phyloP scores from a whole-genome alignment of 2,113 vertebrate genomes.

The Thryonomys swinderianus region DNA sequence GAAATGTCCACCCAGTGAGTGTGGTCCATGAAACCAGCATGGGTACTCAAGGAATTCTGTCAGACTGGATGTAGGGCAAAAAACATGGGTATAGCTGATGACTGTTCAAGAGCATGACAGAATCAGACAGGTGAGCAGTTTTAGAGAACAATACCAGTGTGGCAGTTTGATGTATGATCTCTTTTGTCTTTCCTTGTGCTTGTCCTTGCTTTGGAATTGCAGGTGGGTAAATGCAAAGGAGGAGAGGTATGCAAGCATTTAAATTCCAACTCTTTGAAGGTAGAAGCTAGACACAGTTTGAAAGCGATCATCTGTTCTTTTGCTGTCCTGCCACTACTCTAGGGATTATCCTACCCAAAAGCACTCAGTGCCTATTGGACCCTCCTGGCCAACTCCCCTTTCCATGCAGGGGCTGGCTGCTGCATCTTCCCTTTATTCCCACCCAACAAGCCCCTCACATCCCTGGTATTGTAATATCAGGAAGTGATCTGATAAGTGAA shows the following conservation, averaged over 20 bases:
- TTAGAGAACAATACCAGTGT: background rate
- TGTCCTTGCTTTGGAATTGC: background rate
- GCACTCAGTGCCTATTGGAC: background rate
- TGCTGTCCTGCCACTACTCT: background rate
- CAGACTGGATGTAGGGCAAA: background rate
- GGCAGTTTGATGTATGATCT: background rate
- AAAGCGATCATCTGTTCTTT: background rate
- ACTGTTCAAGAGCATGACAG: background rate
- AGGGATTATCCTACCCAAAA: background rate
- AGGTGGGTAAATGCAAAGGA: background rate
- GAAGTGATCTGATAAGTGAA: background rate
- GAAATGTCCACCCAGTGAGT: background rate
- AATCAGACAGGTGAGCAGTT: background rate
- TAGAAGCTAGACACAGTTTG: background rate
- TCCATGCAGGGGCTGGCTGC: background rate
- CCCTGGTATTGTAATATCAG: background rate
- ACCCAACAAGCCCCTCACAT: background rate
- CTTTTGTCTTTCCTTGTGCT: background rate
- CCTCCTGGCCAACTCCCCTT: background rate
- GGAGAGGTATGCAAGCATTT: background rate
- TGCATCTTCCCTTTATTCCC: background rate
- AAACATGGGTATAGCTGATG: background rate
- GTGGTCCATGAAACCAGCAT: background rate
- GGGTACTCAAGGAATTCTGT: background rate
- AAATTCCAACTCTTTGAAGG: background rate